Evolutionary conservation across 2,888 invertebrate species (phyloP).

Genomic region (Clivina fossor): DNA sequence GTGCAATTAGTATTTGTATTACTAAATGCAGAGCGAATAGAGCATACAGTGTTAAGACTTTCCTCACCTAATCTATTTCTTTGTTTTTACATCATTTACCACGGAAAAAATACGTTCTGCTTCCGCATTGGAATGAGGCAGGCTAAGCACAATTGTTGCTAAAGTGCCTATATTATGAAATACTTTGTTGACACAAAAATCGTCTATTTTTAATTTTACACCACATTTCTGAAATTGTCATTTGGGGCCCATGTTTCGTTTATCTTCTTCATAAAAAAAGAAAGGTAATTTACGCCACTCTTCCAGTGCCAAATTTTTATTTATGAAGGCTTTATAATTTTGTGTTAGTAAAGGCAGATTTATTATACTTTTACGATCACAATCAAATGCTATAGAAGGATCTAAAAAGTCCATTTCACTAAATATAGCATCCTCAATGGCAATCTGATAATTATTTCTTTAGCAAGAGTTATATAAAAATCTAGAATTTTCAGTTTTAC

Average conservation of each 20-base stretch:
- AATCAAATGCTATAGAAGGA: not conserved
- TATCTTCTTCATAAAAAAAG: not conserved
- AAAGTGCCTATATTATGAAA: constrained; percentile 4
- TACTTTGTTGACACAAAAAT: not conserved
- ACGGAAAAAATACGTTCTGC: not conserved
- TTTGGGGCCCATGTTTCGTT: not conserved
- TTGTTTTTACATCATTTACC: not conserved
- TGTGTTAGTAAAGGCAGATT: not conserved
- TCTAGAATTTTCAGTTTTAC: constrained; percentile 1
- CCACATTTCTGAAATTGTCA: not conserved
- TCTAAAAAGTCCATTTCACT: not conserved
- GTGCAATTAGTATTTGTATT: too few species aligned
- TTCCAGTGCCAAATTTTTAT: not conserved
- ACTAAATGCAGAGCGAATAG: too few species aligned
- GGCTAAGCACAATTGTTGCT: not conserved
- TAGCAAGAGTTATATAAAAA: constrained; percentile 1
- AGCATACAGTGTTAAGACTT: too few species aligned
- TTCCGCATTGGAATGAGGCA: not conserved
- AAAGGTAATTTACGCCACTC: constrained; percentile 6
- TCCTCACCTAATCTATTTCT: constrained; percentile 7
- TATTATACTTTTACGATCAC: not conserved
- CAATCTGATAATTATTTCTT: constrained; percentile 9
- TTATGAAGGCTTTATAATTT: too few species aligned
- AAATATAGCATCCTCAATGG: not conserved
- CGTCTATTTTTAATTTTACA: constrained; percentile 3